These are phyloP conservation scores for Sinonovacula constricta DNA, from an alignment of 1,140 invertebrate genomes.

Conservation along the genomic window DNA sequence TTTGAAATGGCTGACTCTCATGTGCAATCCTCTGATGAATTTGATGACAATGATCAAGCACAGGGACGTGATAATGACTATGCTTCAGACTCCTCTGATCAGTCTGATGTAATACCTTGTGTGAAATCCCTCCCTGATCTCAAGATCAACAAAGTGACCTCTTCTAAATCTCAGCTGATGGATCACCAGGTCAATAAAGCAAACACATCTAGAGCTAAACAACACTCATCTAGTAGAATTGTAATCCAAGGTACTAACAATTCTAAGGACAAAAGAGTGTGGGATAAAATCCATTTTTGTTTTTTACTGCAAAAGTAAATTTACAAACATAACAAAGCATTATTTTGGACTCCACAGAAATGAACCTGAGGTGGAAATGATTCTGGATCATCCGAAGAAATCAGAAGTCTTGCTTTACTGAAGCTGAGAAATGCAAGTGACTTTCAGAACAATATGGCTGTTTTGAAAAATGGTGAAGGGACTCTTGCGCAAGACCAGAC, in stretches of 20 bases:
- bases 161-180: neutral
- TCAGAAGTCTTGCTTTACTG: constrained; percentile 22
- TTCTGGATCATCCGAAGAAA: constrained; percentile 2
- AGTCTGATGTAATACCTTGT: neutral
- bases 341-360: constrained; percentile 20
- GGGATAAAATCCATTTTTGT: constrained; percentile 45
- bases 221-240: neutral
- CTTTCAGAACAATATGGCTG: constrained; percentile 32
- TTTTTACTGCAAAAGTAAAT: constrained; percentile 27
- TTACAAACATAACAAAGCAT: constrained; percentile 51
- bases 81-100: neutral
- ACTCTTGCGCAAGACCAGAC: constrained; percentile 22
- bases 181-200: neutral
- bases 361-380: constrained; percentile 21
- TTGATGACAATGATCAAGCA: neutral
- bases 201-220: neutral
- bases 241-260: constrained; percentile 2
- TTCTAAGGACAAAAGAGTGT: constrained; percentile 5
- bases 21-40: neutral
- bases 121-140: neutral
- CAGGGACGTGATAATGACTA: neutral
- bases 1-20: neutral
- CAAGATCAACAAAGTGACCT: neutral
- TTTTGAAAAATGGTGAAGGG: constrained; percentile 38
- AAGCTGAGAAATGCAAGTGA: constrained; percentile 43